Evolutionary conservation across 1,140 invertebrate genomes (phyloP).

Genomic region (Diploscapter pachys): DNA sequence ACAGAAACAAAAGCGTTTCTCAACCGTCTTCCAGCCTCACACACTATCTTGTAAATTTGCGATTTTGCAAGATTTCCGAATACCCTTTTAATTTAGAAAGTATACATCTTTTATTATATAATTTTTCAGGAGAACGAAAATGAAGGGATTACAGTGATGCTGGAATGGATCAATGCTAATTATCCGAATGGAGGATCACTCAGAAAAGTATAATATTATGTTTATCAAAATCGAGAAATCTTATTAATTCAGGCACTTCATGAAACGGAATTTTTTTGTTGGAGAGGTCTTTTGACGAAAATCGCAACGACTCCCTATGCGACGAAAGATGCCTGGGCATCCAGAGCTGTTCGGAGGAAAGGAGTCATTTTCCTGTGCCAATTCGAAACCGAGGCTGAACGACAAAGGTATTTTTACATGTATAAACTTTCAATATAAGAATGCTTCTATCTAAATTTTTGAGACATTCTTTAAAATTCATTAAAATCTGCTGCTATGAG

Average conservation of each 20-base stretch:
- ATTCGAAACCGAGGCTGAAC: neutral
- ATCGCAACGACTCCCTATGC: constrained; percentile 13
- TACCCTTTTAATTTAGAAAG: neutral
- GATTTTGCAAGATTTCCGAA: neutral
- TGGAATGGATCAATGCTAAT: constrained; percentile 8
- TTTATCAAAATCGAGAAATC: neutral
- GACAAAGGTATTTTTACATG: constrained; percentile 7
- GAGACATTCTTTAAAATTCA: too few relatives aligned
- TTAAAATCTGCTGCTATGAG: too few relatives aligned
- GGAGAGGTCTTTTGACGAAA: constrained; percentile 16
- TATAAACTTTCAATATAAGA: neutral
- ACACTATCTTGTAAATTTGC: neutral
- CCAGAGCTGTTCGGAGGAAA: neutral
- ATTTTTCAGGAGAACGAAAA: constrained; percentile 1
- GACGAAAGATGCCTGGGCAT: constrained; percentile 8
- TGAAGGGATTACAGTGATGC: constrained; percentile 15
- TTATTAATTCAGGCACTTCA: constrained; percentile 10
- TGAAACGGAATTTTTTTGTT: constrained; percentile 18
- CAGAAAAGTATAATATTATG: constrained; percentile 11
- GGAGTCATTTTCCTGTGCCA: constrained; percentile 20
- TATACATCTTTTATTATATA: neutral
- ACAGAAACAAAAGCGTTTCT: too few relatives aligned
- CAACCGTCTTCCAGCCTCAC: too few relatives aligned
- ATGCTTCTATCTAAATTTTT: neutral
- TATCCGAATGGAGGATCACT: neutral